These are phyloP conservation scores for Kuschelorhynchus macadamiae DNA, from an alignment of 2,888 invertebrate species.

Conservation along the genomic window DNA sequence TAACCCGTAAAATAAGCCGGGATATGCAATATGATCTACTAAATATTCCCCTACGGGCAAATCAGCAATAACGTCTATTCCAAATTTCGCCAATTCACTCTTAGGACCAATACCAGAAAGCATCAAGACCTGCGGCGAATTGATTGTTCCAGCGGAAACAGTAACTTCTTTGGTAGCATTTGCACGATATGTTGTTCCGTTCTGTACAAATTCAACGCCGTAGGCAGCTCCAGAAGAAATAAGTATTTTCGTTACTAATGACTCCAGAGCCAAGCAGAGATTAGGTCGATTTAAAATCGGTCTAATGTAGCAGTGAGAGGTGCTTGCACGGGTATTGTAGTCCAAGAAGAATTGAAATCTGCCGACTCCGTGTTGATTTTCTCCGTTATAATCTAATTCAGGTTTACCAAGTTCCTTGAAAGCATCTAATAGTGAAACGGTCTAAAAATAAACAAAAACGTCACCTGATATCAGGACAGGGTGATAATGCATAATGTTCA, in stretches of 20 bases:
- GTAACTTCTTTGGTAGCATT: neutral
- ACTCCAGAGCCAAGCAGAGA: conserved; percentile 71
- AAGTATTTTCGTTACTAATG: conserved; percentile 61
- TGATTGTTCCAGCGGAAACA: neutral
- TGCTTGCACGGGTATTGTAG: conserved; percentile 24
- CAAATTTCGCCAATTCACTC: neutral
- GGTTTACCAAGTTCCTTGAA: conserved; percentile 67
- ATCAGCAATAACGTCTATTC: neutral
- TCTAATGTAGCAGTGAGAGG: conserved; percentile 30
- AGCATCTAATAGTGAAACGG: conserved; percentile 59
- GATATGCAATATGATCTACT: neutral
- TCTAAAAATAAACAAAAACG: neutral
- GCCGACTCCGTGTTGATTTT: conserved; percentile 35
- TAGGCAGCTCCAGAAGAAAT: neutral
- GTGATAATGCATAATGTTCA: neutral
- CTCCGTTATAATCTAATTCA: conserved; percentile 30
- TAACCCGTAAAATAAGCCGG: neutral
- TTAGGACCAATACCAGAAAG: neutral
- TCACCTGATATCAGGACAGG: neutral
- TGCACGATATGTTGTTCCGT: neutral
- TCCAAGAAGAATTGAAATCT: conserved; percentile 38
- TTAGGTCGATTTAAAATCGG: conserved; percentile 28
- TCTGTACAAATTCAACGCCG: neutral
- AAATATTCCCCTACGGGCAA: conserved; percentile 2
- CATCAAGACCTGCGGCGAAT: neutral